Conservation (phyloP, 1,140 invertebrate genomes). For the Druon quercuslanigerum region DNA sequence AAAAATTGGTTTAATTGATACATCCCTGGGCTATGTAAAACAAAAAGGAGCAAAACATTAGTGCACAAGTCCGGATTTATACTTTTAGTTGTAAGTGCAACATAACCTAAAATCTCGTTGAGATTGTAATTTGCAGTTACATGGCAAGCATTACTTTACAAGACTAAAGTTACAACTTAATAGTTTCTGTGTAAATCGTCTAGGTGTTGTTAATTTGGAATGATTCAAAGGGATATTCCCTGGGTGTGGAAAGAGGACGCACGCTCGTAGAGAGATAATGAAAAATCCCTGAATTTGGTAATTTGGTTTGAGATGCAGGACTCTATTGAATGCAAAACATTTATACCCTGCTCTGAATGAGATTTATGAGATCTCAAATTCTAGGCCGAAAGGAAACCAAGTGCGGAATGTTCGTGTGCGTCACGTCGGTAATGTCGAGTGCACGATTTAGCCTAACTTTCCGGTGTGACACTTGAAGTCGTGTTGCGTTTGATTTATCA, state of each 20-base stretch:
- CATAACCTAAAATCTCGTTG: too few species aligned
- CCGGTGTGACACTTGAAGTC: not conserved
- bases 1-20: too few species aligned
- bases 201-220: not conserved
- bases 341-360: too few species aligned
- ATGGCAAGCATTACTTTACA: not conserved
- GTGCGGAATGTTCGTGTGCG: too few species aligned
- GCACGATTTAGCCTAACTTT: not conserved
- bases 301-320: constrained; percentile 1
- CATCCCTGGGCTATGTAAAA: too few species aligned
- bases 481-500: constrained; percentile 8
- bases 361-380: too few species aligned
- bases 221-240: not conserved
- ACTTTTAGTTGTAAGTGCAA: too few species aligned
- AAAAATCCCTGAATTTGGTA: not conserved
- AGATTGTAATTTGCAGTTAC: too few species aligned
- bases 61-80: too few species aligned
- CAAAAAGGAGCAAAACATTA: too few species aligned
- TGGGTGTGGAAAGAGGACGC: not conserved
- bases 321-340: not conserved
- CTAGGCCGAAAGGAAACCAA: too few species aligned
- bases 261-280: not conserved
- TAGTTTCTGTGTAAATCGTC: not conserved
- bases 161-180: not conserved
- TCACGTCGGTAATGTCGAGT: not conserved